Percentiles rank a stretch among this genome's conserved stretches.
Evolutionary conservation across 1,140 invertebrate species (phyloP).

Genomic region (Lamellibrachia luymesi): DNA sequence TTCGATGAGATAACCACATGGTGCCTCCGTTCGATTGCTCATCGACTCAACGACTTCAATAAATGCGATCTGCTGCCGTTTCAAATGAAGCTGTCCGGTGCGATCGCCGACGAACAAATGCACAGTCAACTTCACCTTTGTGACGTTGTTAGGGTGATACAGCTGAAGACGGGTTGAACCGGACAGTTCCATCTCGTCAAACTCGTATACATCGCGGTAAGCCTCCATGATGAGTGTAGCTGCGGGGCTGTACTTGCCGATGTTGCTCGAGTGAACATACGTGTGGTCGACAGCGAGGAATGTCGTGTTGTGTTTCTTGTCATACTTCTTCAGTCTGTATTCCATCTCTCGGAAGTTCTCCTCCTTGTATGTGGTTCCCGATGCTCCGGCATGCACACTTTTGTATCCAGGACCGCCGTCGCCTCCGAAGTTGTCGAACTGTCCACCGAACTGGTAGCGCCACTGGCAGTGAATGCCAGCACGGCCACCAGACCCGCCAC

Average conservation of each 20-base stretch:
- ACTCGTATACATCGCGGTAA: slow-evolving; percentile 4
- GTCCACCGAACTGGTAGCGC: slow-evolving; percentile 43
- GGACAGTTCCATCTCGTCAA: slow-evolving; percentile 6
- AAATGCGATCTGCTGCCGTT: not conserved
- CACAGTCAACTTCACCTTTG: not conserved
- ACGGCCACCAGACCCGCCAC: slow-evolving; percentile 43
- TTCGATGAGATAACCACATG: slow-evolving; percentile 10
- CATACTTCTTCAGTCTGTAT: slow-evolving; percentile 42
- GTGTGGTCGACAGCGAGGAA: slow-evolving; percentile 11
- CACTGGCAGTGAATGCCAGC: slow-evolving; percentile 40
- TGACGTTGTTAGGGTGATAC: slow-evolving; percentile 15
- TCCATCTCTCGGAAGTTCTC: slow-evolving; percentile 42
- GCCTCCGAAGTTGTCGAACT: slow-evolving; percentile 41
- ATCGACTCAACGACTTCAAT: slow-evolving; percentile 8
- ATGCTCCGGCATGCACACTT: slow-evolving; percentile 35
- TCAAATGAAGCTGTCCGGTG: slow-evolving; percentile 15
- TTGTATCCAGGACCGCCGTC: slow-evolving; percentile 29
- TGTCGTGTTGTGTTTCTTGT: slow-evolving; percentile 22
- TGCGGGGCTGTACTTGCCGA: not conserved
- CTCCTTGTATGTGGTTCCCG: slow-evolving; percentile 43
- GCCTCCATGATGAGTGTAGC: slow-evolving; percentile 14
- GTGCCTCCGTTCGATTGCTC: slow-evolving; percentile 13
- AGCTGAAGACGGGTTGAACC: not conserved
- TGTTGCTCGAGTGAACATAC: slow-evolving; percentile 11
- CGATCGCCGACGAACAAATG: slow-evolving; percentile 11